Evolutionary conservation across 2,888 invertebrate species (phyloP), one percentile per base, ranked within the genome.

Genomic region (Tipula lateralis): DNA sequence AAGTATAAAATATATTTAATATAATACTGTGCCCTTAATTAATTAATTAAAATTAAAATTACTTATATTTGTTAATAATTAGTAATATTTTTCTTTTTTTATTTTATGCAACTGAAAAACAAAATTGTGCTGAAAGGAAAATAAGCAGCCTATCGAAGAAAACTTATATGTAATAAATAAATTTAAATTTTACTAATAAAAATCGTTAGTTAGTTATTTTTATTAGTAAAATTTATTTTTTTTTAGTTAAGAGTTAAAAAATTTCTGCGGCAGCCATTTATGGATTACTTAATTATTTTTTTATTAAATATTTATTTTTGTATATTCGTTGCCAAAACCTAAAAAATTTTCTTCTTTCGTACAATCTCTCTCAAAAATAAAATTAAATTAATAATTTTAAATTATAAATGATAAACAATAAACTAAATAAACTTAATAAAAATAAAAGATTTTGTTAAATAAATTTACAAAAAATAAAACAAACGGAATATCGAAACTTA

Each of bases 61-160:
- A 82, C 82, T 82, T 29, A 30, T 80, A 32, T 19, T 7, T 80
- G 7, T 30, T 29, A 82, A 29, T 29, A 82, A 80, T 89, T 86
- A 89, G 88, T 89, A 32, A 82, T 29, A 9, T 16, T 39, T 84
- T 39, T 29, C 39, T 29, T 29, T 39, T 83, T 19, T 66, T 44
- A 90, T 32, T 80, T 84, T 85, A 36, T 85, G 93, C 93, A 93
- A 93, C 93, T 93, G 90, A 93, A 93, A 93, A 91, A 66, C 66
- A 66, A 92, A 93, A 93, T 91, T 92, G 94, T 93, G 93, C 93
- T 93, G 92, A 91, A 93, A 92, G 92, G 92, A 91, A 92, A 92
- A 93, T 93, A 93, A 93, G 93, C 93, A 90, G 90, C 90, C 89
- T 88, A 87, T 88, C 32, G 82, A 66, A 66, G 66, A 66, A 66